Conservation (phyloP, 2,113 vertebrate genomes). For the Tinamus guttatus region DNA sequence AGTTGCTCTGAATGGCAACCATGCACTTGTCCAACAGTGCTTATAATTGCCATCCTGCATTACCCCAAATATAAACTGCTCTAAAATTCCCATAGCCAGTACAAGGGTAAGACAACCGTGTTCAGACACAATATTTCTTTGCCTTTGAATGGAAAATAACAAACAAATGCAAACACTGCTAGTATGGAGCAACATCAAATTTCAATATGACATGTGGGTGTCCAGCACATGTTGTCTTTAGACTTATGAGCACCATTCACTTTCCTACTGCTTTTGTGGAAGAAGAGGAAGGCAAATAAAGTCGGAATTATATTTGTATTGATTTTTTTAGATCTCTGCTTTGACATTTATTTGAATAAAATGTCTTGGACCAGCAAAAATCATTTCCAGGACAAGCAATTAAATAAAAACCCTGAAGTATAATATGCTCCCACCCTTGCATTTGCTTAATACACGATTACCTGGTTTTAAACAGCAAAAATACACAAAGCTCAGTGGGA, state of each 20-base stretch:
- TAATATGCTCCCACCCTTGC: neutral
- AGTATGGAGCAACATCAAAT: neutral
- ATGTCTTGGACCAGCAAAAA: neutral
- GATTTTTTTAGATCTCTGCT: neutral
- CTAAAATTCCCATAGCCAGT: neutral
- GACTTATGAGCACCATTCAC: neutral
- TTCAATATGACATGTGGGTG: neutral
- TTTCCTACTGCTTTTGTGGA: neutral
- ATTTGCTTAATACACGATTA: neutral
- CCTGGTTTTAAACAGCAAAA: slow-evolving; percentile 40
- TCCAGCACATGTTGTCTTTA: neutral
- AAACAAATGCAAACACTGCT: neutral
- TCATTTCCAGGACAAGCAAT: neutral
- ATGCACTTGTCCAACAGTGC: neutral
- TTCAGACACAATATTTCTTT: neutral
- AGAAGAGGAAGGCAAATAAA: neutral
- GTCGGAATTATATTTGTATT: neutral
- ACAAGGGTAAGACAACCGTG: neutral
- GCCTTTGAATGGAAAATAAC: slow-evolving; percentile 1
- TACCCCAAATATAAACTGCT: slow-evolving; percentile 29
- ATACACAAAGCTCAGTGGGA: slow-evolving; percentile 23
- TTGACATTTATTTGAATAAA: neutral
- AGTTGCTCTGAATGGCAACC: slow-evolving; percentile 30
- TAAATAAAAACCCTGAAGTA: slow-evolving; percentile 10
- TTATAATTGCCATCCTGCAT: neutral